Evolutionary conservation across 2,113 vertebrate species (phyloP).

Genomic region (Talpa occidentalis): DNA sequence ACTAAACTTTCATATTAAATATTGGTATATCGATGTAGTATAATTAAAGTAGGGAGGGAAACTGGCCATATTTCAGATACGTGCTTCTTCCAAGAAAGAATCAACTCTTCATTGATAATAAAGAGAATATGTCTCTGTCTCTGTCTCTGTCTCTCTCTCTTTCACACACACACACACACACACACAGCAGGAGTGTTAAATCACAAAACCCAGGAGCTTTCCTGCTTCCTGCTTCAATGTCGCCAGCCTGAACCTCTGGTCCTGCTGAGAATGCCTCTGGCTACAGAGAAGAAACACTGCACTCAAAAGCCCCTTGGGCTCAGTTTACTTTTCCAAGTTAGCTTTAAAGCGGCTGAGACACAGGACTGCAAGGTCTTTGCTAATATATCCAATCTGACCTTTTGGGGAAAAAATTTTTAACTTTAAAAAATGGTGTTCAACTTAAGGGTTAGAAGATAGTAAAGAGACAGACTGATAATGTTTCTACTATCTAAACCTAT

Average conservation of each 20-base stretch:
- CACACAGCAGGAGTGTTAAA: too few species aligned
- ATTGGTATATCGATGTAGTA: too few species aligned
- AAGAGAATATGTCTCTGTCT: too few species aligned
- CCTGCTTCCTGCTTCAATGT: not conserved
- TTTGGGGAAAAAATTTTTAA: not conserved
- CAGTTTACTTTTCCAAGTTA: conserved; percentile 46
- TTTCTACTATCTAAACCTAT: not conserved
- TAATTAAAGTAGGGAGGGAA: not conserved
- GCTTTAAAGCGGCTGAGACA: not conserved
- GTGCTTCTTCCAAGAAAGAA: not conserved
- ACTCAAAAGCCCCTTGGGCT: conserved; percentile 60
- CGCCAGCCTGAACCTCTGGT: not conserved
- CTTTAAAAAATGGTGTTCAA: conserved; percentile 2
- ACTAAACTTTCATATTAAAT: not conserved
- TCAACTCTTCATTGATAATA: too few species aligned
- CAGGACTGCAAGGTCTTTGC: not conserved
- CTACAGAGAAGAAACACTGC: conserved; percentile 56
- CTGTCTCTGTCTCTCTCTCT: too few species aligned
- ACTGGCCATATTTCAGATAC: not conserved
- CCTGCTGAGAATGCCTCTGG: conserved; percentile 68
- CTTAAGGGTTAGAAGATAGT: not conserved
- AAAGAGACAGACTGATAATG: not conserved
- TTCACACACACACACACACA: too few species aligned
- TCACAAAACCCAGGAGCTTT: conserved; percentile 41
- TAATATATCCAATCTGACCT: conserved; percentile 59